Evolutionary conservation across 2,113 vertebrate genomes (phyloP).

Genomic region (Pao palembangensis): DNA sequence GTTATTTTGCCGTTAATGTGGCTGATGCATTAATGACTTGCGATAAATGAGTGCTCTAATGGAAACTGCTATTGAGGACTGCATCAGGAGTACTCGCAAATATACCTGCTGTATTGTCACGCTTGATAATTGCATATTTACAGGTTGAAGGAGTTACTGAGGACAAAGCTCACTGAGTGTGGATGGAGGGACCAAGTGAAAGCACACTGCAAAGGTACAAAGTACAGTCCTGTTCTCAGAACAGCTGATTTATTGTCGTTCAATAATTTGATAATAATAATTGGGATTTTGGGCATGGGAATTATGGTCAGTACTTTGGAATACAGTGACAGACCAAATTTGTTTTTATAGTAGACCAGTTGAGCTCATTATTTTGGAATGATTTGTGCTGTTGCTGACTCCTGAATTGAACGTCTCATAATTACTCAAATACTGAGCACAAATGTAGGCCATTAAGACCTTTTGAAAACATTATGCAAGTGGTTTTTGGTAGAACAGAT

Average conservation of each 20-base stretch:
- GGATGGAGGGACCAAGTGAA: conserved; percentile 98
- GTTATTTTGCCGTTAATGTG: background rate
- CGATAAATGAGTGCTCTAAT: no score
- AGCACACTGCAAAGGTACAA: conserved; percentile 94
- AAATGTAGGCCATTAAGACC: no score
- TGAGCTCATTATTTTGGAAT: no score
- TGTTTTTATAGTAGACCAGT: no score
- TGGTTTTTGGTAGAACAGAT: background rate
- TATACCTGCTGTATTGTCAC: background rate
- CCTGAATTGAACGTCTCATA: no score
- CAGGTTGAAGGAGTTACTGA: conserved; percentile 93
- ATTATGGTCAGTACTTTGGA: no score
- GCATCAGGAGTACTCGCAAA: background rate
- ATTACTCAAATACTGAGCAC: no score
- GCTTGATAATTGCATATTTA: conserved; percentile 3
- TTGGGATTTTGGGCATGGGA: no score
- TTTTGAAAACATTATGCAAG: background rate
- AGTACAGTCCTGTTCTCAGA: background rate
- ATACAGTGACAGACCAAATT: no score
- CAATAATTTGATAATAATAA: no score
- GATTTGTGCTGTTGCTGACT: no score
- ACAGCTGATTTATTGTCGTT: background rate
- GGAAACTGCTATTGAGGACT: no score
- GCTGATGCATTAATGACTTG: background rate
- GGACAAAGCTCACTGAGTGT: conserved; percentile 94